Percentiles rank a stretch among this genome's conserved stretches.
Evolutionary conservation across 1,140 invertebrate genomes (phyloP).

Genomic region (Listronotus bonariensis): DNA sequence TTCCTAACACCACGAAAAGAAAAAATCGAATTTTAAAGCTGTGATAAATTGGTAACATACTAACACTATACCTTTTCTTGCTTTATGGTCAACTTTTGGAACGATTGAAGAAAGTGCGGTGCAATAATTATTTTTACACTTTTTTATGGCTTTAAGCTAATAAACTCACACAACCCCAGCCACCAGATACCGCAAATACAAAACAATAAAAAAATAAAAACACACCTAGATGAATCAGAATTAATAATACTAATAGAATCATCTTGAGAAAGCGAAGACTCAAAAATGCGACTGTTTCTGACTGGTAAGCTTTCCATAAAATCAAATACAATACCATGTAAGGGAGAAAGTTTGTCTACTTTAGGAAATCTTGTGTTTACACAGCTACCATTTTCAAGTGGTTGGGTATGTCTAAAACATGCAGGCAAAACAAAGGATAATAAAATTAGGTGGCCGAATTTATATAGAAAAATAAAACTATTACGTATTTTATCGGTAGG

Average conservation of each 20-base stretch:
- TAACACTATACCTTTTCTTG: no score
- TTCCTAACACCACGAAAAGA: no score
- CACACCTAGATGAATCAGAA: conserved; percentile 26
- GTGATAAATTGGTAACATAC: no score
- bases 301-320: conserved; percentile 46
- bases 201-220: conserved; percentile 3
- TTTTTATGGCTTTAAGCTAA: no score
- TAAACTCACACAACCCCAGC: no score
- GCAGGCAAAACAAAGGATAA: conserved; percentile 30
- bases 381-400: conserved; percentile 28
- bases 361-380: conserved; percentile 49
- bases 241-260: conserved; percentile 12
- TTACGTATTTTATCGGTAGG: no score
- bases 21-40: no score
- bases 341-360: conserved; percentile 39
- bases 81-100: no score
- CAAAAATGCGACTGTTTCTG: conserved; percentile 8
- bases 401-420: conserved; percentile 50
- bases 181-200: no score
- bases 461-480: no score
- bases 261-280: conserved; percentile 2
- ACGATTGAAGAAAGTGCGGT: no score
- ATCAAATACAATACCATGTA: conserved; percentile 50
- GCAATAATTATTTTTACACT: no score
- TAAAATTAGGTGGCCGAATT: neutral